Evolutionary conservation across 2,797 vertebrate species (phyloP).

Genomic region (Holocentrus rufus): DNA sequence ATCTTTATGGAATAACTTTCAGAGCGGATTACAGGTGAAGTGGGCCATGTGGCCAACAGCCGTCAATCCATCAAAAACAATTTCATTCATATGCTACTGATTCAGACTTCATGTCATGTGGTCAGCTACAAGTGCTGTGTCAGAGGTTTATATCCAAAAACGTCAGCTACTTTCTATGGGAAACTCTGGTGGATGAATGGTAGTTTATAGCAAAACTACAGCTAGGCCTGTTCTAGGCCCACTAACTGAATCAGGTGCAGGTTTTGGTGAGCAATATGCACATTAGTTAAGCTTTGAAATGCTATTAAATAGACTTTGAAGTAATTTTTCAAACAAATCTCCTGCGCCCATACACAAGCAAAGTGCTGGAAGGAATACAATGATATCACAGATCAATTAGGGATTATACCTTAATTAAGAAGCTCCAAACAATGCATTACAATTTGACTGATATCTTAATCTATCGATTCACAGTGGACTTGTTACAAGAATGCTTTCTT

Average conservation of each 20-base stretch:
- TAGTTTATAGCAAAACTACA: too few relatives aligned
- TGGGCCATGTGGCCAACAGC: slow-evolving; percentile 17
- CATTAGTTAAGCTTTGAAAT: background rate
- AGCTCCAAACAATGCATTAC: background rate
- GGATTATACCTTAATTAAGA: background rate
- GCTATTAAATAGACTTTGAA: slow-evolving; percentile 3
- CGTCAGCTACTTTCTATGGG: background rate
- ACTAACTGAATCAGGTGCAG: background rate
- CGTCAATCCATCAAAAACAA: slow-evolving; percentile 1
- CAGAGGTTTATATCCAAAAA: background rate
- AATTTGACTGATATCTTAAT: background rate
- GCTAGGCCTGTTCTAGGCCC: too few relatives aligned
- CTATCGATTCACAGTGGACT: background rate
- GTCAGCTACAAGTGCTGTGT: background rate
- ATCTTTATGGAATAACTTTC: slow-evolving; percentile 39
- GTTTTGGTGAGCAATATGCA: slow-evolving; percentile 6
- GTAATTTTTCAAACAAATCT: background rate
- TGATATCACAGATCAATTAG: too few relatives aligned
- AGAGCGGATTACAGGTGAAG: slow-evolving; percentile 34
- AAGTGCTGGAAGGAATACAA: too few relatives aligned
- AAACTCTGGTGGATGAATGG: background rate
- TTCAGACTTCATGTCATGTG: too few relatives aligned
- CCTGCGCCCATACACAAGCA: too few relatives aligned
- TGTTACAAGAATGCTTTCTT: too few relatives aligned
- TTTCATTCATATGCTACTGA: background rate